Conservation (phyloP, 1,140 invertebrate species). For the Rhagoletis zephyria region DNA sequence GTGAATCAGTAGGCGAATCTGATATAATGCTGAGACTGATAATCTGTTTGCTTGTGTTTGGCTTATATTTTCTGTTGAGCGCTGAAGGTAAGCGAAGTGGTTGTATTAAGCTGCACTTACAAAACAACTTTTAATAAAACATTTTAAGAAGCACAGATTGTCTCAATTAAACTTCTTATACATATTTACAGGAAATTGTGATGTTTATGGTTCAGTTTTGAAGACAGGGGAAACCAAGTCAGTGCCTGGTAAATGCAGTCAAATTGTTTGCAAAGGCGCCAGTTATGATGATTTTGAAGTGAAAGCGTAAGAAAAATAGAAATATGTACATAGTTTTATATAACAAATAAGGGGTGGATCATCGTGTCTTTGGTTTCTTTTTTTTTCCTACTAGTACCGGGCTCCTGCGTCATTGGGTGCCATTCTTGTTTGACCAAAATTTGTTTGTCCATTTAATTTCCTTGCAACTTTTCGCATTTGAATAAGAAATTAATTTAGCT, state of each 20-base stretch:
- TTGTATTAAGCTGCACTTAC: too few relatives aligned
- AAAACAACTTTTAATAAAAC: too few relatives aligned
- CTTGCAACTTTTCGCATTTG: too few relatives aligned
- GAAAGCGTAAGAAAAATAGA: constrained; percentile 52
- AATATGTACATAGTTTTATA: neutral
- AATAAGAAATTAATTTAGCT: too few relatives aligned
- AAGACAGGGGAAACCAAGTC: constrained; percentile 54
- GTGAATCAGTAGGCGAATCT: neutral
- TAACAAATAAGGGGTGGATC: neutral
- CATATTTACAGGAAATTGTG: constrained; percentile 24
- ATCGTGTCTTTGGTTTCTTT: too few relatives aligned
- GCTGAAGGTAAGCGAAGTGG: neutral
- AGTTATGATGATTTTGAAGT: constrained; percentile 54
- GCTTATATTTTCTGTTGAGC: neutral
- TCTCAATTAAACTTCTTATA: neutral
- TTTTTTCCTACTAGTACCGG: too few relatives aligned
- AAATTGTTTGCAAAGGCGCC: constrained; percentile 54
- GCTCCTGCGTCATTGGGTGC: too few relatives aligned
- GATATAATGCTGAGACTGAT: neutral
- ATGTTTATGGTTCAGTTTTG: constrained; percentile 51
- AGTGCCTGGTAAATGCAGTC: constrained; percentile 56
- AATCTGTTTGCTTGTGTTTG: constrained; percentile 21
- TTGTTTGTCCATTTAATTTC: too few relatives aligned
- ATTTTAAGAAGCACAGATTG: neutral
- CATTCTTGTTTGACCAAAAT: too few relatives aligned